These are phyloP conservation scores for Morphnarchus princeps DNA, from an alignment of 2,113 vertebrate species.

Conservation along the genomic window DNA sequence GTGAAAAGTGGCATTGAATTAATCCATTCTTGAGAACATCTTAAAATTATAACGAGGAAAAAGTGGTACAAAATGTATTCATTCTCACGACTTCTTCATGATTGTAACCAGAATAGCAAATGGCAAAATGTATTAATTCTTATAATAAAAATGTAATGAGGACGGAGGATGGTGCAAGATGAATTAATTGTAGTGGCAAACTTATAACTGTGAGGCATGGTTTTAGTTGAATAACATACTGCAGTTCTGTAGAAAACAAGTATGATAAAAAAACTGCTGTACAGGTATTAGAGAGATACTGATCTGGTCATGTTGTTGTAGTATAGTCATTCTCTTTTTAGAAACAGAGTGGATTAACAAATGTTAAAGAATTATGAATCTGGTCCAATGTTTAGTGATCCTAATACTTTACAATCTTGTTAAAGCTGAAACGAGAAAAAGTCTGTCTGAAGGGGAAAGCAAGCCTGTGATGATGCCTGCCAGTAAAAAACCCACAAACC, in stretches of 20 bases:
- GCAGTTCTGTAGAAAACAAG: neutral
- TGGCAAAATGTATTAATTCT: conserved; percentile 68
- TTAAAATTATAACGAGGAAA: conserved; percentile 71
- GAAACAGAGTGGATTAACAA: neutral
- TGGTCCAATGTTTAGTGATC: neutral
- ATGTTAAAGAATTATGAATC: neutral
- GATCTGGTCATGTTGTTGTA: neutral
- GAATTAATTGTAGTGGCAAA: conserved; percentile 51
- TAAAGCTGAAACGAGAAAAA: neutral
- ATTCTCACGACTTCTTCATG: conserved; percentile 65
- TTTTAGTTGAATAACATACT: conserved; percentile 5
- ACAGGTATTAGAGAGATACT: neutral
- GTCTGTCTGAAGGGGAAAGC: neutral
- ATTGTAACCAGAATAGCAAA: conserved; percentile 72
- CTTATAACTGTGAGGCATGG: neutral
- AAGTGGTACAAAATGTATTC: conserved; percentile 71
- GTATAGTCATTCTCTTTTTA: neutral
- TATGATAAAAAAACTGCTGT: neutral
- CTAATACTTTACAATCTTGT: neutral
- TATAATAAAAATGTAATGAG: conserved; percentile 73
- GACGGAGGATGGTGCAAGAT: conserved; percentile 45
- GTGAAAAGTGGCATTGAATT: conserved; percentile 64
- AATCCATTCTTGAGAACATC: conserved; percentile 69
- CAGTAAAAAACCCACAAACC: neutral
- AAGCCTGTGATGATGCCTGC: neutral